phyloP scores from a whole-genome alignment of 2,113 vertebrate species.

The Peromyscus maniculatus region DNA sequence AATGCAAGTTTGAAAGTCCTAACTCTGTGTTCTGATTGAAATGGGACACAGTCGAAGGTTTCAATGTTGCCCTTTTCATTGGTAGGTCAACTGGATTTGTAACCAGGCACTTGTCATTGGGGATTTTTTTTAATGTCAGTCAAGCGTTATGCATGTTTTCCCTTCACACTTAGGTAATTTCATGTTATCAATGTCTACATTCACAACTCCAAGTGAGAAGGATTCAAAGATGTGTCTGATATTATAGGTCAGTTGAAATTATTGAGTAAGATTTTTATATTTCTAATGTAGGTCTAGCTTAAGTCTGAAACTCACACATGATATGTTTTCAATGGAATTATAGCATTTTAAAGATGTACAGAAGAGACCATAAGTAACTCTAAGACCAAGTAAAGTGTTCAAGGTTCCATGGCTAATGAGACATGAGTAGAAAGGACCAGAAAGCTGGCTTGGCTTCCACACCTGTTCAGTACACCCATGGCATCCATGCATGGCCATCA shows the following conservation, averaged over 20 bases:
- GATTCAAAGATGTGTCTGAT: not conserved
- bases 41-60: not conserved
- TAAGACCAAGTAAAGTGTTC: not conserved
- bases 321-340: not conserved
- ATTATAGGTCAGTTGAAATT: constrained; percentile 5
- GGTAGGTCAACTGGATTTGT: not conserved
- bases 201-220: not conserved
- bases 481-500: no score
- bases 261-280: not conserved
- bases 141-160: not conserved
- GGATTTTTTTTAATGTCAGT: not conserved
- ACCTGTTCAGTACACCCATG: not conserved
- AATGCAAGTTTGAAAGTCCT: constrained; percentile 62
- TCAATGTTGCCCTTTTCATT: not conserved
- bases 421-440: not conserved
- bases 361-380: not conserved
- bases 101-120: not conserved
- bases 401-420: not conserved
- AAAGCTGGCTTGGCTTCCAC: not conserved
- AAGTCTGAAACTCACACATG: not conserved
- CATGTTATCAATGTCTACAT: not conserved
- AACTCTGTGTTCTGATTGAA: constrained; percentile 39
- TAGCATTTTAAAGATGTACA: not conserved
- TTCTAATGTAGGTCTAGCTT: not conserved
- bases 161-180: not conserved